These are phyloP conservation scores for Ceratosolen solmsi DNA, from an alignment of 1,140 invertebrate species.

Conservation along the genomic window DNA sequence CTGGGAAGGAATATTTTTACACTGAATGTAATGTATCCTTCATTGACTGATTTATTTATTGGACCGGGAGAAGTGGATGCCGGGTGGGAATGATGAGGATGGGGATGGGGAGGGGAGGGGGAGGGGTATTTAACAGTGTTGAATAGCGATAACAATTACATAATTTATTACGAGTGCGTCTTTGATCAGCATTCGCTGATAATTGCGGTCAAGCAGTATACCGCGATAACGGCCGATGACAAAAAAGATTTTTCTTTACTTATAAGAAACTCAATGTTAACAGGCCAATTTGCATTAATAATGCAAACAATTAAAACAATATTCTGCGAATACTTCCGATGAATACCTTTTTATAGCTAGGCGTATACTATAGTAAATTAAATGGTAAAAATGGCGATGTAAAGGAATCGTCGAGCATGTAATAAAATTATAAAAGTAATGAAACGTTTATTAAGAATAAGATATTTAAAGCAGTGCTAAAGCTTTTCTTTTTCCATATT, in stretches of 20 bases:
- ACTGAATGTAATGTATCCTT: constrained; percentile 12
- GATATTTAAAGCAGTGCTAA: too few relatives aligned
- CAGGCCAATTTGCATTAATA: background rate
- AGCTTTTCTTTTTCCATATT: too few relatives aligned
- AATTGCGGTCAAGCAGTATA: background rate
- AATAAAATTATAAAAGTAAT: too few relatives aligned
- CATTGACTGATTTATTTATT: constrained; percentile 22
- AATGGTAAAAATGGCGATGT: too few relatives aligned
- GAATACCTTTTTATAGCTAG: too few relatives aligned
- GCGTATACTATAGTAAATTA: too few relatives aligned
- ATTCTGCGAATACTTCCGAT: too few relatives aligned
- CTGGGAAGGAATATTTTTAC: background rate
- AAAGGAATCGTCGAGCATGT: too few relatives aligned
- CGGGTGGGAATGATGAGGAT: background rate
- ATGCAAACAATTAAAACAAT: too few relatives aligned
- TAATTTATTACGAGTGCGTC: background rate
- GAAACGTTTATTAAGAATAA: too few relatives aligned
- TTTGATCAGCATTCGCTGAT: background rate
- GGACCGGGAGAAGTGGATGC: background rate
- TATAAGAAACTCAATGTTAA: background rate
- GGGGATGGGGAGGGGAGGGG: background rate
- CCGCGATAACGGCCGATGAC: too few relatives aligned
- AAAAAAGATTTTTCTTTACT: background rate
- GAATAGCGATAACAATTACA: background rate
- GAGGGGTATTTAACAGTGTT: too few relatives aligned